Percentiles rank a stretch among this genome's conserved stretches.
These are phyloP conservation scores for Gulo gulo DNA, from an alignment of 2,113 vertebrate genomes.

Conservation along the genomic window DNA sequence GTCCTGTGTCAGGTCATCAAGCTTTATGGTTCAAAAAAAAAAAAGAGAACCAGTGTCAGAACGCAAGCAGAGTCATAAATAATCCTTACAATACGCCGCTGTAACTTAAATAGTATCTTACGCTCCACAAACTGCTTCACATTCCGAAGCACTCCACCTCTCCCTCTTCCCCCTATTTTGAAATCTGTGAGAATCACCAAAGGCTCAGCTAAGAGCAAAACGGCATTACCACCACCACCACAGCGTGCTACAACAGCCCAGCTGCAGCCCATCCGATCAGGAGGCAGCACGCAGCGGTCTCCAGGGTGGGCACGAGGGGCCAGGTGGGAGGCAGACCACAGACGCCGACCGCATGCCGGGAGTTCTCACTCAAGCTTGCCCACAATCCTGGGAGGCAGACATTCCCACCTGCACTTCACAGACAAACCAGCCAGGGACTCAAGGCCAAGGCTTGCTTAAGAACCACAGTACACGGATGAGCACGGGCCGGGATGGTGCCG, in stretches of 20 bases:
- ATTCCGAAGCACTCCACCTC: neutral
- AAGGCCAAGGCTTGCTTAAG: neutral
- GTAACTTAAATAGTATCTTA: neutral
- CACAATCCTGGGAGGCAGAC: neutral
- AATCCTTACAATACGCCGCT: accelerated
- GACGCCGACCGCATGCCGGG: accelerated
- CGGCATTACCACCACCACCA: neutral
- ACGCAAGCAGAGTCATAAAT: accelerated
- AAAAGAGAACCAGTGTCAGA: neutral
- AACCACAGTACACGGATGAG: accelerated
- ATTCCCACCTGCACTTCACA: accelerated
- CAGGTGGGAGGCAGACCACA: neutral
- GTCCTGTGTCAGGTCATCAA: constrained; percentile 92
- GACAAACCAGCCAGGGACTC: too few relatives aligned
- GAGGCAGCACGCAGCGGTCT: neutral
- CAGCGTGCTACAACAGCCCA: accelerated
- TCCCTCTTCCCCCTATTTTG: neutral
- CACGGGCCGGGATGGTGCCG: accelerated
- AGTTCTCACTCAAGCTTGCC: neutral
- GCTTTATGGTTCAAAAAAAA: constrained; percentile 11
- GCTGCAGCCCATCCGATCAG: neutral
- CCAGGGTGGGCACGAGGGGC: neutral
- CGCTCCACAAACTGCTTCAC: neutral
- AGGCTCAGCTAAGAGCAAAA: neutral
- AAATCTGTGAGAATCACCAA: neutral